Evolutionary conservation across 2,797 vertebrate genomes (phyloP), one percentile per base, ranked within the genome.

Genomic region (Girardinus metallicus): DNA sequence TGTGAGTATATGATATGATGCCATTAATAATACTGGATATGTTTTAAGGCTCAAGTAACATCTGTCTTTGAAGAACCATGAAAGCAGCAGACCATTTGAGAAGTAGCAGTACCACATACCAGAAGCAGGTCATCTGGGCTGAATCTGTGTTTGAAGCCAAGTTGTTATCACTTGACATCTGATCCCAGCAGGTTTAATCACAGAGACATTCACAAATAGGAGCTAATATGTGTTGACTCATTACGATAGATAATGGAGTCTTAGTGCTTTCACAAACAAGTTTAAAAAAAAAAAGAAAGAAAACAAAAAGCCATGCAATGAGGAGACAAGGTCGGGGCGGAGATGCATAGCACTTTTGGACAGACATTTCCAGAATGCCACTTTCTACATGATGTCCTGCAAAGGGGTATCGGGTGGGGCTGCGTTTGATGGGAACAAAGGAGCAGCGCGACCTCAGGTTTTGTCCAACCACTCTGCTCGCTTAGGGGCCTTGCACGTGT

Each of bases 401-500:
- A 85, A 53, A 64, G 68, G 86, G 84, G 53, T 81, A 84, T 85
- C 77, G 86, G 87, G 84, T 57, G 86, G 87, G 87, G 83, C 78
- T 72, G 78, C 79, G 78, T 85, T 76, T 36, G 74, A 80, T n/a
- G 84, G 91, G 70, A 82, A 60, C 15, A 3, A 49, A 51, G 55
- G 87, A 60, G 8, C 60, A 62, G 41, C 10, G 16, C 41, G 68
- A 76, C 87, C 85, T 96, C 96, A 96, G 92, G 96, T 96, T 88
- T 96, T 95, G 81, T 96, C 96, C 88, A 95, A 83, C 95, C 95
- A 96, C 86, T 96, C 95, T 0, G 95, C 95, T 86, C 97, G 97
- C 92, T 99, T 99, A 1, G 97, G 97, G 0, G 98, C 97, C 92
- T 99, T 99, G 94, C 99, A 99, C 0, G 99, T 99, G 91, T 99